Conservation (phyloP, 35 echinoderm and acorn worm species). For the Lytechinus variegatus region DNA sequence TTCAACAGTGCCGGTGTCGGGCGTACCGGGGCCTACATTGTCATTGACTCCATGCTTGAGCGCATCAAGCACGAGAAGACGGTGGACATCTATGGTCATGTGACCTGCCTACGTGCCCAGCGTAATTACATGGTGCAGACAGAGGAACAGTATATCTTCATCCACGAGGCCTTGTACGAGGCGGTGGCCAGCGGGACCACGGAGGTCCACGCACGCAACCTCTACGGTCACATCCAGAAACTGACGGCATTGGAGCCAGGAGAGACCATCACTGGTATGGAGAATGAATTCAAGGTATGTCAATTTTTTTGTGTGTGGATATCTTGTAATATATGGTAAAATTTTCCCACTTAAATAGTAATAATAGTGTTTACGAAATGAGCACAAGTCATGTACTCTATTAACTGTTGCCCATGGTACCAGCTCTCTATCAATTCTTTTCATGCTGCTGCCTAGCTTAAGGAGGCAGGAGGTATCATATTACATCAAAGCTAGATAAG, state of each 20-base stretch:
- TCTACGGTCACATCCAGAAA: slow-evolving; percentile 97
- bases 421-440: no score
- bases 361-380: no score
- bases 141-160: slow-evolving; percentile 99
- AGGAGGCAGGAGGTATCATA: no score
- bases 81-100: slow-evolving; percentile 97
- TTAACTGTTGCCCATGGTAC: no score
- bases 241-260: slow-evolving; percentile 82
- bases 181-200: slow-evolving; percentile 97
- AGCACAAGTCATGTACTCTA: no score
- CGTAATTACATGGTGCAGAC: slow-evolving; percentile 99
- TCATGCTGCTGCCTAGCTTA: no score
- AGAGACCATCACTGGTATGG: slow-evolving; percentile 97
- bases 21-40: slow-evolving; percentile 94
- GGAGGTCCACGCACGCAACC: slow-evolving; percentile 87
- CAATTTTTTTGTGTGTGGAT: no score
- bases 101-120: slow-evolving; percentile 93
- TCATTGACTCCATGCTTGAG: slow-evolving; percentile 98
- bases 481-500: no score
- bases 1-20: slow-evolving; percentile 90
- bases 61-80: slow-evolving; percentile 97
- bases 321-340: no score
- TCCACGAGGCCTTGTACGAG: slow-evolving; percentile 97
- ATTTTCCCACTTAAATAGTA: no score
- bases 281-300: slow-evolving; percentile 96